Base-by-base conservation (phyloP, 1,140 invertebrate species). In the Cepaea nemoralis region DNA sequence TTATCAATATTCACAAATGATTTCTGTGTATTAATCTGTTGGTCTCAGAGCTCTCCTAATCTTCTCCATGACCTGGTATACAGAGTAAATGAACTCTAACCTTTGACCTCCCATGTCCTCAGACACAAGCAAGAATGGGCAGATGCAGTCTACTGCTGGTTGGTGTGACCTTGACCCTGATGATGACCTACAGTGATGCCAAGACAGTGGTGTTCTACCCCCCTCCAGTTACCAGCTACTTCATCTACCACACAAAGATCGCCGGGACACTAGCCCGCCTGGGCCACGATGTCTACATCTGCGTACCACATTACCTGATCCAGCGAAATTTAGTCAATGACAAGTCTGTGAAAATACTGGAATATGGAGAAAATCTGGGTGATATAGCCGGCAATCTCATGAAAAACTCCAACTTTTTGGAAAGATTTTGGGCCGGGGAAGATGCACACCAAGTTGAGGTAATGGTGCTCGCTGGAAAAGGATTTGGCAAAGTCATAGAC, bases 121-220 rank as follows among this genome's bases (percentile, higher is more conserved):
- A n/a, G n/a, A n/a, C n/a, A n/a, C n/a, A n/a, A n/a, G n/a, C n/a
- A n/a, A n/a, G n/a, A n/a, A n/a, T n/a, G n/a, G n/a, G n/a, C n/a
- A n/a, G n/a, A n/a, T n/a, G n/a, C n/a, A n/a, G n/a, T n/a, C n/a
- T n/a, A n/a, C n/a, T n/a, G n/a, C n/a, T n/a, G n/a, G n/a, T n/a
- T n/a, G n/a, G n/a, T n/a, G n/a, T n/a, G n/a, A n/a, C n/a, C n/a
- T n/a, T n/a, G n/a, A n/a, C n/a, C n/a, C n/a, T n/a, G n/a, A n/a
- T n/a, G n/a, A n/a, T n/a, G n/a, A n/a, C n/a, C n/a, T n/a, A n/a
- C n/a, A n/a, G n/a, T 63, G 27, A 31, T 31, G 75, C 37, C 59
- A 83, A 83, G 48, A 63, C 50, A 3, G 77, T 83, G 6, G 37
- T 83, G n/a, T 63, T 83, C 24, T 55, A 80, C 8, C 82, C 82